Evolutionary conservation across 2,888 invertebrate genomes (phyloP).

Genomic region (Autographa gamma): DNA sequence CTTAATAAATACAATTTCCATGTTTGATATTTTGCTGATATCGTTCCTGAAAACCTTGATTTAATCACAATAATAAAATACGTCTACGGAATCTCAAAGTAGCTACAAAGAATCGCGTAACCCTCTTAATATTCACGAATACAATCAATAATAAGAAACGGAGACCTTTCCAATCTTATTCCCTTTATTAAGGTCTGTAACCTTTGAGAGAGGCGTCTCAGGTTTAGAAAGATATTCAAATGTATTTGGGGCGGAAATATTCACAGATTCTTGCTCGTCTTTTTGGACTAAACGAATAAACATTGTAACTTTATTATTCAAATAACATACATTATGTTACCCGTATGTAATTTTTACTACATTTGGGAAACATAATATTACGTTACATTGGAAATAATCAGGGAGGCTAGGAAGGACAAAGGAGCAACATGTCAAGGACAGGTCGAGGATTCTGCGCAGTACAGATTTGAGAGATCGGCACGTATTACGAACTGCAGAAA

Average conservation of each 20-base stretch:
- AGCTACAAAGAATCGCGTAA: conserved; percentile 4
- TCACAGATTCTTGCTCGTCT: conserved; percentile 8
- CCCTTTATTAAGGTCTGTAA: conserved; percentile 24
- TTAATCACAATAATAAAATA: conserved; percentile 16
- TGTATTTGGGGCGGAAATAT: conserved; percentile 11
- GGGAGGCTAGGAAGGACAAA: conserved; percentile 76
- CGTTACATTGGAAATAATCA: conserved; percentile 44
- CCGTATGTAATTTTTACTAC: conserved; percentile 15
- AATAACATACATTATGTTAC: neutral
- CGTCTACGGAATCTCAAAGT: conserved; percentile 2
- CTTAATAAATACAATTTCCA: conserved; percentile 13
- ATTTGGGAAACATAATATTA: conserved; percentile 36
- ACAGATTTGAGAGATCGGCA: conserved; percentile 44
- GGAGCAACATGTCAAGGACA: conserved; percentile 84
- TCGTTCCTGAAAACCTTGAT: conserved; percentile 12
- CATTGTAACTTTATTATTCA: neutral
- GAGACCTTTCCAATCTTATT: conserved; percentile 25
- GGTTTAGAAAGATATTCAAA: conserved; percentile 21
- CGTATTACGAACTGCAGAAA: conserved; percentile 58
- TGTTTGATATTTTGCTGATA: conserved; percentile 16
- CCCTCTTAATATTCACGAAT: conserved; percentile 17
- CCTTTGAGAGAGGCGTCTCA: conserved; percentile 24
- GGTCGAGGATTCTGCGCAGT: conserved; percentile 87
- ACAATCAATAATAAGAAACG: conserved; percentile 31
- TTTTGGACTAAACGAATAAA: neutral